Base-by-base conservation (phyloP, 2,113 vertebrate species). In the Actenoides lindsayi region DNA sequence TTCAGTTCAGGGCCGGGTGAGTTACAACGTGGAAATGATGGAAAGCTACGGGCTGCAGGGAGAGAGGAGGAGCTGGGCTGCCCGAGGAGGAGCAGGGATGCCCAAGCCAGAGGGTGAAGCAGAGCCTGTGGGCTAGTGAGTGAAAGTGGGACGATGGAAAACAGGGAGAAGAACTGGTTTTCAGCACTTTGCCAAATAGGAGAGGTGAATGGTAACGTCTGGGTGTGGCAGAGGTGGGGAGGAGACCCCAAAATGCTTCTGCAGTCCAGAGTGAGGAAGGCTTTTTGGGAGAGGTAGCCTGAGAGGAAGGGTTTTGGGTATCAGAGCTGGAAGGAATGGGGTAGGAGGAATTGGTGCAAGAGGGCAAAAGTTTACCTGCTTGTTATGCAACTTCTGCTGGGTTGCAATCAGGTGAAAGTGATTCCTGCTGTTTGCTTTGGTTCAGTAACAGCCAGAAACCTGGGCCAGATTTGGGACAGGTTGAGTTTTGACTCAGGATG, bases 21-120 rank as follows among this genome's bases (percentile, higher is more conserved):
- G 44, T 71, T 90, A 9, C 21, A 41, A 24, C 0, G 1, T 46
- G 57, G 44, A 35, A 21, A 10, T 13, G 33, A 50, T 16, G 53
- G 51, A 10, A 70, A 6, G 3, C 30, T n/a, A 2, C 0, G 2
- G 24, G n/a, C 85, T 84, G 56, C 31, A 31, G 46, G 42, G 77
- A 24, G 25, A 60, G 54, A 51, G 48, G 56, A 46, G 51, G 69
- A 3, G 41, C 5, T 60, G 39, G 73, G 7, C 15, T 3, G 37
- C 1, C 5, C 17, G 54, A 51, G 48, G 54, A 46, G 51, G 69
- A 3, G 37, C 5, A 56, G 39, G 73, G 7, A 16, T 3, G 37
- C 1, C 5, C 17, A 48, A 2, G 20, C 1, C 0, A 5, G 41
- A 19, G 56, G 18, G 2, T 9, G 41, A 15, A 23, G 37, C 1